Evolutionary conservation across 2,888 invertebrate genomes (phyloP).

Genomic region (Miltochrista miniata): DNA sequence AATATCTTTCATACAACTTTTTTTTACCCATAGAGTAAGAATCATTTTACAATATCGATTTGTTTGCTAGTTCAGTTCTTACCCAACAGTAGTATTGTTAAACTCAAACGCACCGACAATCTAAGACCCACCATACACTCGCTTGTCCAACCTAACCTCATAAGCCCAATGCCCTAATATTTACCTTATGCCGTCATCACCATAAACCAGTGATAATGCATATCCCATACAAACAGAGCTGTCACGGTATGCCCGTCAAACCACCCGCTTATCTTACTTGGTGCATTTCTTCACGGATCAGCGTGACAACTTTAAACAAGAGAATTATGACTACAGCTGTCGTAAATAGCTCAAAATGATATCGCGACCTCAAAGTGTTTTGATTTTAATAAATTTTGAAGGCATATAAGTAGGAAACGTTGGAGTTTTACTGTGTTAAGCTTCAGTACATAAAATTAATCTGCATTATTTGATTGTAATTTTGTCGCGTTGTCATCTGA

Average conservation of each 20-base stretch:
- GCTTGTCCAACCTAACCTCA: neutral
- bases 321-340: slow-evolving; percentile 1
- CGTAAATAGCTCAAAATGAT: slow-evolving; percentile 5
- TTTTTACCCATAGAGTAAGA: no score
- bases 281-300: slow-evolving; percentile 36
- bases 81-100: no score
- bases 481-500: no score
- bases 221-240: slow-evolving; percentile 33
- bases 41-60: no score
- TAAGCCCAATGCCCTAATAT: slow-evolving; percentile 15
- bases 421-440: neutral
- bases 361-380: neutral
- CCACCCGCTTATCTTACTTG: slow-evolving; percentile 23
- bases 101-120: neutral
- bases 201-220: slow-evolving; percentile 26
- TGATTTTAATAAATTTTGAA: neutral
- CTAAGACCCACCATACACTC: neutral
- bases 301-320: slow-evolving; percentile 25
- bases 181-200: slow-evolving; percentile 19
- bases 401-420: neutral
- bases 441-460: neutral
- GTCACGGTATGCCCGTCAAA: slow-evolving; percentile 30
- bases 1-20: no score
- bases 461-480: no score
- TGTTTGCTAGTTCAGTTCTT: no score